These are phyloP conservation scores for Antechinus flavipes DNA, from an alignment of 2,113 vertebrate species.

Conservation along the genomic window DNA sequence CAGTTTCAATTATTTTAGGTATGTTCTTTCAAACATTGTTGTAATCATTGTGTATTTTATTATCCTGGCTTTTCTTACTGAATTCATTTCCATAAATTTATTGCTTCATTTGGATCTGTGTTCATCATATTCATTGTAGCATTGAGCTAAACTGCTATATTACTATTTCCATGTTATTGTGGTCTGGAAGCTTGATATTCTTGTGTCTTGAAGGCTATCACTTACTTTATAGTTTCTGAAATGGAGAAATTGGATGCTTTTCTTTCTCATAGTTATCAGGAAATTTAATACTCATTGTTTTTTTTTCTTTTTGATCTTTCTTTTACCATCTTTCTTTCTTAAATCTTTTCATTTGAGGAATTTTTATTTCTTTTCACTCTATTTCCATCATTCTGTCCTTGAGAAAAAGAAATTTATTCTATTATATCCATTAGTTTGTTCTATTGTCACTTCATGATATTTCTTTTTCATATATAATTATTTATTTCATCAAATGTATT, in stretches of 20 bases:
- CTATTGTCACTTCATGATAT: not conserved
- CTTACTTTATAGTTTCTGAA: not conserved
- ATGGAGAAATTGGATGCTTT: not conserved
- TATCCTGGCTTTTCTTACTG: not conserved
- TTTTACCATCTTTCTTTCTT: not conserved
- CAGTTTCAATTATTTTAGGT: not conserved
- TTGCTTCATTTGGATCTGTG: not conserved
- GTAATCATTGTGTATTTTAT: not conserved
- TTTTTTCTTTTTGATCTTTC: not conserved
- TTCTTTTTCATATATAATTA: not conserved
- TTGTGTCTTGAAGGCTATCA: not conserved
- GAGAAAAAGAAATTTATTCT: not conserved
- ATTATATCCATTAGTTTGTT: not conserved
- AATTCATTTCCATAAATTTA: not conserved
- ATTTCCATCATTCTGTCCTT: not conserved
- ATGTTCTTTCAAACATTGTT: not conserved
- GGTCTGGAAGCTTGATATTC: not conserved
- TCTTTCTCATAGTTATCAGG: not conserved
- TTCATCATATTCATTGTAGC: no score
- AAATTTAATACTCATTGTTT: not conserved
- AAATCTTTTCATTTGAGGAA: not conserved
- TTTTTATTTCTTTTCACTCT: not conserved
- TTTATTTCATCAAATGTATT: not conserved
- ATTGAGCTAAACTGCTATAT: not conserved
- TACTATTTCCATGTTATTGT: not conserved